These are phyloP conservation scores for Drosophila busckii DNA, from an alignment of 1,140 invertebrate species.

Conservation along the genomic window DNA sequence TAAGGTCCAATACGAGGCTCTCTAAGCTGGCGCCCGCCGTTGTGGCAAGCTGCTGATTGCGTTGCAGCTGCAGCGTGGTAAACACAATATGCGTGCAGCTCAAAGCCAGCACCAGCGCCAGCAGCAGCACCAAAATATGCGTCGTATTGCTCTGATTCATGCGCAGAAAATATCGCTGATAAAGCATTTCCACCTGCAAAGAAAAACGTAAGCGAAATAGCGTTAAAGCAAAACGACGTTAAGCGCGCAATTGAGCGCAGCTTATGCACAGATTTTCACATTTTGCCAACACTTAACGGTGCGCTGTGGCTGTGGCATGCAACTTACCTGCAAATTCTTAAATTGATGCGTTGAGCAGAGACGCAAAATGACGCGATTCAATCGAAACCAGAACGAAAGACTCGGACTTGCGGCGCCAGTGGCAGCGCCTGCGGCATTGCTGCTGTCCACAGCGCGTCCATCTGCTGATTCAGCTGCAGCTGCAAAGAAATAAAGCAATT, in stretches of 20 bases:
- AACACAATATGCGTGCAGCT: constrained; percentile 81
- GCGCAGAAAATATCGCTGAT: constrained; percentile 94
- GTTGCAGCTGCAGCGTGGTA: constrained; percentile 63
- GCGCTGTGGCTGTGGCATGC: constrained; percentile 41
- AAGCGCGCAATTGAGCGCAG: constrained; percentile 18
- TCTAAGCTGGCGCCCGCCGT: constrained; percentile 27
- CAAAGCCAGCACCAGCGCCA: constrained; percentile 84
- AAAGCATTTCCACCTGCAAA: constrained; percentile 90
- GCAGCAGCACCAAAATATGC: constrained; percentile 87
- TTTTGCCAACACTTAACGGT: too few species aligned
- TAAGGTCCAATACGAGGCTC: constrained; percentile 34
- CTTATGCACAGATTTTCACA: too few species aligned
- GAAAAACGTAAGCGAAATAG: background rate
- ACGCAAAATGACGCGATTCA: constrained; percentile 78
- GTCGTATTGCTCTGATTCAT: constrained; percentile 95
- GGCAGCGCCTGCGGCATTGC: constrained; percentile 51
- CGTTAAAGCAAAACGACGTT: constrained; percentile 17
- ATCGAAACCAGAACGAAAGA: constrained; percentile 77
- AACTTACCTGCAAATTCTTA: constrained; percentile 84
- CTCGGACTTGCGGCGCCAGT: constrained; percentile 59
- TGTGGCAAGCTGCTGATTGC: constrained; percentile 18
- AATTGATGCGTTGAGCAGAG: constrained; percentile 84
- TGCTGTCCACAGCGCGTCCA: constrained; percentile 43
- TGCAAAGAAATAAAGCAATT: constrained; percentile 28
- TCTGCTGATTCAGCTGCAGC: constrained; percentile 26